Evolutionary conservation across 2,797 vertebrate genomes (phyloP), one percentile per base, ranked within the genome.

Genomic region (Holocentrus rufus): DNA sequence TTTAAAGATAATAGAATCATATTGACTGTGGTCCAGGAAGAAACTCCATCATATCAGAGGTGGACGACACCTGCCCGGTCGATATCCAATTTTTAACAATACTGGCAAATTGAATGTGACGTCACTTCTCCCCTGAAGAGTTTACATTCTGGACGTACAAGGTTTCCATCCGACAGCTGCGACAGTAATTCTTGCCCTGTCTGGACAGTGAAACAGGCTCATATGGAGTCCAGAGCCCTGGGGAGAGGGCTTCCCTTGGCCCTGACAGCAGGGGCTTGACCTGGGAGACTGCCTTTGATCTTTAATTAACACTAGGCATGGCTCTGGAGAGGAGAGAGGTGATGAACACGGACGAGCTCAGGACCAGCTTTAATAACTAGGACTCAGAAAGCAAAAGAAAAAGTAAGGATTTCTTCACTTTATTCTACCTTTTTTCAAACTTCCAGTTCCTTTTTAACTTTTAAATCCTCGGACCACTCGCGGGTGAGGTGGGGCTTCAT

Each of bases 231-330:
- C 53, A 64, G 44, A 34, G 49, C 39, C 77, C 67, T 77, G 67
- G 69, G 76, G 81, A 81, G 82, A 71, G 74, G 76, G 78, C 69
- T 69, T 87, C 80, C 66, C 73, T 77, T 69, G 72, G 83, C 87
- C 87, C 84, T 73, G 86, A 80, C 89, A 88, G 83, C 89, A 82
- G 88, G 87, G 74, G 79, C 80, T 66, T 90, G 89, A 92, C 89
- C 91, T 86, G 72, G 70, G 79, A 83, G 71, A 62, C 74, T 20
- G 71, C 44, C 89, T 92, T 90, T 91, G 91, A 91, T 93, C 91
- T 89, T 90, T 90, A 90, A 92, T 91, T 90, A 90, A 88, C 87
- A 84, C 77, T 39, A 83, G 76, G 64, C 72, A 77, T 2, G 71
- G 54, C 80, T 81, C 76, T 59, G 62, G 64, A 74, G 85, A 88